Evolutionary conservation across 2,113 vertebrate genomes (phyloP).

Genomic region (Sisor rabdophorus): DNA sequence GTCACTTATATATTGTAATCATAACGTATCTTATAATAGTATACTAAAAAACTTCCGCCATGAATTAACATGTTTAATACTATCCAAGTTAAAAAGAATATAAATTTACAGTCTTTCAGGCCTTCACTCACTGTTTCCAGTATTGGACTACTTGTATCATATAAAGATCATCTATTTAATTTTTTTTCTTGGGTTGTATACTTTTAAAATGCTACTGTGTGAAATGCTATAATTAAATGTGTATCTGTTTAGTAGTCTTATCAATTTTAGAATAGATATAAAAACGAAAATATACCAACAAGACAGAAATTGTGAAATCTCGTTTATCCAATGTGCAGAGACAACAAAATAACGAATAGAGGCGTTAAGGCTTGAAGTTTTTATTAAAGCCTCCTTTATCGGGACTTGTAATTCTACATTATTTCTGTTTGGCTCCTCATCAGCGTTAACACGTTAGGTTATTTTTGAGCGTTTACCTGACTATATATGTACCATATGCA

Average conservation of each 20-base stretch:
- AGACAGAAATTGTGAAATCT: not conserved
- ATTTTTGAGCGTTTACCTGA: not conserved
- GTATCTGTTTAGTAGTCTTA: not conserved
- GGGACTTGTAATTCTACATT: no score
- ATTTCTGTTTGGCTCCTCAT: not conserved
- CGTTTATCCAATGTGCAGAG: not conserved
- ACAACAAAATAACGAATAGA: not conserved
- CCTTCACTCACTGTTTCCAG: no score
- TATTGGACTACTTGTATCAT: no score
- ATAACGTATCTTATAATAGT: not conserved
- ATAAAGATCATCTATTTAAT: not conserved
- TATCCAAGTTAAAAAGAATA: no score
- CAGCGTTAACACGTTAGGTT: not conserved
- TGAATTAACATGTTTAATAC: not conserved
- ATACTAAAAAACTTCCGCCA: not conserved
- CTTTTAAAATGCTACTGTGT: not conserved
- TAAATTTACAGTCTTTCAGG: not conserved
- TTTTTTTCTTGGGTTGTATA: not conserved
- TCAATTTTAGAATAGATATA: not conserved
- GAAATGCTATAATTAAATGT: not conserved
- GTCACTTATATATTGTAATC: no score
- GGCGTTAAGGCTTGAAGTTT: no score
- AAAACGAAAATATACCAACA: not conserved
- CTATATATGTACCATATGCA: slow-evolving; percentile 2
- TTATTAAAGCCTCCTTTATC: not conserved